Base-by-base conservation (phyloP, 2,113 vertebrate genomes). In the Notothenia rossii region DNA sequence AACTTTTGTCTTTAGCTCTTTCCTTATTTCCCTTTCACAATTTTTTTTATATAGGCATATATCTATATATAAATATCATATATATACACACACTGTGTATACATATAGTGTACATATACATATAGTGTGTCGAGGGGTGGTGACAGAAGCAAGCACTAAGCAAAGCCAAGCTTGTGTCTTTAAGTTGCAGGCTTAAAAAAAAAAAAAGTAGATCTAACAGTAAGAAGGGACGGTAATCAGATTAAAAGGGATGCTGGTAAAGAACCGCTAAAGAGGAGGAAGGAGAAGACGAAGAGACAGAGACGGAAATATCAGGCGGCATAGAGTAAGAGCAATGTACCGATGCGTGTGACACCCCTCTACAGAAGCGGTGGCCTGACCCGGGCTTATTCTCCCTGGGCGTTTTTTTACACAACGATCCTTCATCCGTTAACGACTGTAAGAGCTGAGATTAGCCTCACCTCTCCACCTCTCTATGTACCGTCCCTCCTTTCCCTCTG, bases 341-440 rank as follows among this genome's bases (percentile, higher is more conserved):
- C 15, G 5, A 49, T 45, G 65, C 46, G 2, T 78, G 65, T 50
- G 29, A n/a, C 0, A 1, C 29, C 43, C 50, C 20, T 36, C 51
- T 25, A 43, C 20, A 2, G 46, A 87, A 58, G 48, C 8, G 5
- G 15, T 66, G 65, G 58, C 29, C 65, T 65, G 60, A 75, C 64
- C 54, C n/a, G 3, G 1, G 36, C 46, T 75, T 75, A 67, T 60
- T 77, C 71, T 70, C 59, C 36, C 29, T 1, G 1, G 5, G 20
- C 13, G 46, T 62, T 56, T 83, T 75, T 61, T 70, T 40, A 68
- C 71, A 63, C 58, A 59, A 60, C 17, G 17, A 72, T 46, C 46
- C 66, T 67, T 86, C 67, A 83, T 83, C 64, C 49, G 11, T 67
- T 77, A 86, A 79, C 79, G 72, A 70, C 67, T 64, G 53, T 62